These are phyloP conservation scores for Chaunax sp. DNA, from an alignment of 2,797 vertebrate species.

Conservation along the genomic window DNA sequence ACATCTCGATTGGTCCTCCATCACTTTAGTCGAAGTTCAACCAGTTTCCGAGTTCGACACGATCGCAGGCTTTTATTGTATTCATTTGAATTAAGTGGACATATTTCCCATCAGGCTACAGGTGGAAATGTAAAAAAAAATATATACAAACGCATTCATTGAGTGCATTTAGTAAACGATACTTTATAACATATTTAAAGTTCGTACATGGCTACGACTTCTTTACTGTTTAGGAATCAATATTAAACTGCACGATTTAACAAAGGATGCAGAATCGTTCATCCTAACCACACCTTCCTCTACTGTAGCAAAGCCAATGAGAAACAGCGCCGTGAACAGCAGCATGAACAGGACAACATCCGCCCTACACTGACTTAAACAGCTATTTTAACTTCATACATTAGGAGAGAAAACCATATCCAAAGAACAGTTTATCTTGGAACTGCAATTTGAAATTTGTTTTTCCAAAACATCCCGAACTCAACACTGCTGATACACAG, in stretches of 20 bases:
- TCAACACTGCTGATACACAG: constrained; percentile 13
- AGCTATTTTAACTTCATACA: too few relatives aligned
- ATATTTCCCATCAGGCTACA: constrained; percentile 39
- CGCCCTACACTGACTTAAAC: too few relatives aligned
- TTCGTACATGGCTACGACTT: not conserved
- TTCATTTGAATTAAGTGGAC: constrained; percentile 5
- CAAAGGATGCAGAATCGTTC: constrained; percentile 49
- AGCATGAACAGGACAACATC: too few relatives aligned
- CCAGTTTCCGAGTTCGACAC: constrained; percentile 1
- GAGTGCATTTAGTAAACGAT: not conserved
- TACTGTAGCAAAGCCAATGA: constrained; percentile 66
- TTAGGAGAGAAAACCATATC: too few relatives aligned
- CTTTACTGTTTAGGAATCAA: constrained; percentile 31
- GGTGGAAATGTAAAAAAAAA: constrained; percentile 35
- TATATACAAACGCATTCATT: not conserved
- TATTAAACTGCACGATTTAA: constrained; percentile 48
- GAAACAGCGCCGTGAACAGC: constrained; percentile 21
- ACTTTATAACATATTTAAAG: too few relatives aligned
- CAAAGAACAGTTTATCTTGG: too few relatives aligned
- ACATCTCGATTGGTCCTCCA: not conserved
- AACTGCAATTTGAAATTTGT: too few relatives aligned
- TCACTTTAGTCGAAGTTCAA: constrained; percentile 45
- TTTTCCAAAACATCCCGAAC: constrained; percentile 25
- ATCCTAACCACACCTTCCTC: constrained; percentile 77
- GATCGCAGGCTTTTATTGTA: constrained; percentile 1